Percentiles rank a stretch among this genome's conserved stretches.
Evolutionary conservation across 2,888 invertebrate genomes (phyloP).

Genomic region (Thecophora atra): DNA sequence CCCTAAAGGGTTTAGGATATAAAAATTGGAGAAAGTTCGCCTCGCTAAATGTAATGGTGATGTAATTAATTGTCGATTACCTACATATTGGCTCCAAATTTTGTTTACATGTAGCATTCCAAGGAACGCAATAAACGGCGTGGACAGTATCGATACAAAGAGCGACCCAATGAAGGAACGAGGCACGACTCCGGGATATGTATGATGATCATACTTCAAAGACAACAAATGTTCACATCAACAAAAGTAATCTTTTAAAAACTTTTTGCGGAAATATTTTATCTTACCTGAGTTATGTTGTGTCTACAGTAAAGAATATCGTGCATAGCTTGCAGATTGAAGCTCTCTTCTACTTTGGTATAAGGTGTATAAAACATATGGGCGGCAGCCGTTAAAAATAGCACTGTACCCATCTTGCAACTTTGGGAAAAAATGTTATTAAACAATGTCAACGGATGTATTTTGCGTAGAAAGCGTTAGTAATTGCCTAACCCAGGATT

Average conservation of each 20-base stretch:
- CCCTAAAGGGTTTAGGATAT: no score
- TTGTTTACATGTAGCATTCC: slow-evolving; percentile 79
- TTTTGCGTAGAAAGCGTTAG: no score
- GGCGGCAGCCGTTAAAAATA: slow-evolving; percentile 78
- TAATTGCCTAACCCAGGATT: no score
- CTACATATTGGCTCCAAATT: slow-evolving; percentile 88
- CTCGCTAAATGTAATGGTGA: no score
- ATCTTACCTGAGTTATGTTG: slow-evolving; percentile 82
- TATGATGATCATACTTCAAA: slow-evolving; percentile 94
- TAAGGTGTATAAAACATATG: slow-evolving; percentile 91
- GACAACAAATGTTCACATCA: slow-evolving; percentile 17
- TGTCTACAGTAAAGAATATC: slow-evolving; percentile 90
- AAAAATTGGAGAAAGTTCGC: no score
- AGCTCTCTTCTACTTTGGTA: slow-evolving; percentile 99
- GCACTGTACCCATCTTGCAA: slow-evolving; percentile 76
- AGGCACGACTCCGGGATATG: slow-evolving; percentile 98
- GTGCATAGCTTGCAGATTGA: slow-evolving; percentile 97
- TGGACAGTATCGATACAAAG: slow-evolving; percentile 78
- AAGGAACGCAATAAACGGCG: slow-evolving; percentile 78
- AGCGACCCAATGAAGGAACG: slow-evolving; percentile 94
- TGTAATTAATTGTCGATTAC: no score
- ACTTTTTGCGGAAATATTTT: no score
- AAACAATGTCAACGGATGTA: no score
- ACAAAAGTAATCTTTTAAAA: not conserved
- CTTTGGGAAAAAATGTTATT: no score